These are phyloP conservation scores for Bujurquina vittata DNA, from an alignment of 2,113 vertebrate genomes.

Conservation along the genomic window DNA sequence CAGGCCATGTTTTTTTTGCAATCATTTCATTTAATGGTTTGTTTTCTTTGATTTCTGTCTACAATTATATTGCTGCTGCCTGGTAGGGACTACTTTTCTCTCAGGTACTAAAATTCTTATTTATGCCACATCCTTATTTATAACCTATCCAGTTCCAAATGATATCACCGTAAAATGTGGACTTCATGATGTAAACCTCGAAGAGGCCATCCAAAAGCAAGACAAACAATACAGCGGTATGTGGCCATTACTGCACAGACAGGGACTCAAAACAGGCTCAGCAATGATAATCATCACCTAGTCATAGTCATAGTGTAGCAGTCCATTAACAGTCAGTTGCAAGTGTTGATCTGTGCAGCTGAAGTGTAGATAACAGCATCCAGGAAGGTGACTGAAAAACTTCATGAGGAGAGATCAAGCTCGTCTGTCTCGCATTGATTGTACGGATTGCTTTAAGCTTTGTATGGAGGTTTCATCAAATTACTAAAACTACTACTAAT, in stretches of 20 bases:
- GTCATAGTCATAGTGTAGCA: neutral
- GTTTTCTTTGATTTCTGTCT: neutral
- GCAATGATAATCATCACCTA: constrained; percentile 15
- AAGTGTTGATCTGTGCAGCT: constrained; percentile 19
- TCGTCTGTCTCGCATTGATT: constrained; percentile 10
- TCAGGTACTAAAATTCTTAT: neutral
- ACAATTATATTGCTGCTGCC: neutral
- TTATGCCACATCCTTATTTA: neutral
- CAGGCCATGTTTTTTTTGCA: neutral
- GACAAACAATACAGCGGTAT: neutral
- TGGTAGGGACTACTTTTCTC: neutral
- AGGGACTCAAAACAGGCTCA: neutral
- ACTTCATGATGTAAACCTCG: neutral
- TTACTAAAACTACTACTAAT: constrained; percentile 37
- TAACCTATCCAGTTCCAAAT: neutral
- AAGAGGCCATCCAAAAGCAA: neutral
- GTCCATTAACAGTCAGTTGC: constrained; percentile 34
- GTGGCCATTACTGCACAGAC: neutral
- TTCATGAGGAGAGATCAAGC: constrained; percentile 37
- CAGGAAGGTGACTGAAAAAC: constrained; percentile 12
- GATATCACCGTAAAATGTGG: neutral
- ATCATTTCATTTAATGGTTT: neutral
- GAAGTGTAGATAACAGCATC: constrained; percentile 24
- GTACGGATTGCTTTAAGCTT: constrained; percentile 62
- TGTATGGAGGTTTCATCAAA: constrained; percentile 47